Evolutionary conservation across 2,797 vertebrate species (phyloP), one percentile per base, ranked within the genome.

Genomic region (Microtus obscurus): DNA sequence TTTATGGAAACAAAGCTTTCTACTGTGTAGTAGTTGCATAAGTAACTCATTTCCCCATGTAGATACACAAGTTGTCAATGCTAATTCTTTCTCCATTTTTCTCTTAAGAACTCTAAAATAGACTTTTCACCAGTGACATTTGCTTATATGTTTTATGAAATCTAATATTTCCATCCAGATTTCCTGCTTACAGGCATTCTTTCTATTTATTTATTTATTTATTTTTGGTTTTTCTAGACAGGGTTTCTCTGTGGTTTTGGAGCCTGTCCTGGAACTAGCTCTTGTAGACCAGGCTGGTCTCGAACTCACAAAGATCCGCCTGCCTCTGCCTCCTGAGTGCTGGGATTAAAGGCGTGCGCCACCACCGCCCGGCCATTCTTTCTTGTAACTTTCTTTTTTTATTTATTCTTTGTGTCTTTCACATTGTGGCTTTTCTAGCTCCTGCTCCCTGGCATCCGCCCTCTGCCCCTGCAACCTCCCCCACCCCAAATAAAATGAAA

Each of bases 1-100:
- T 96, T 73, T 91, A 31, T 94, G 93, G 98, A 98, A 97, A 99
- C 98, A 99, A 98, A 98, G 98, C 97, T 97, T 88, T 90, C 91
- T 94, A 98, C 97, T 99, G 98, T 99, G 98, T 96, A 97, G 96
- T 79, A 94, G 93, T 93, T 96, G 94, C 11, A 5, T 96, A 92
- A 97, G 98, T 96, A 98, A 98, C 97, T 98, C 97, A 96, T 97
- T 98, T 96, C 87, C 96, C 97, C 97, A 98, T 97, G 97, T 98
- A 96, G 98, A 97, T 93, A 96, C 73, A 89, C 2, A 27, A 92
- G 74, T 82, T 96, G 95, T 97, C 97, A 97, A 98, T 96, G 94
- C 97, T 97, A 96, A 96, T 94, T 93, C 87, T 86, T 95, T 91
- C 89, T 90, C 89, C 96, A 90, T 87, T 95, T 96, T 96, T 87